Base-by-base conservation (phyloP, 2,113 vertebrate species). In the Chloropsis cyanopogon region DNA sequence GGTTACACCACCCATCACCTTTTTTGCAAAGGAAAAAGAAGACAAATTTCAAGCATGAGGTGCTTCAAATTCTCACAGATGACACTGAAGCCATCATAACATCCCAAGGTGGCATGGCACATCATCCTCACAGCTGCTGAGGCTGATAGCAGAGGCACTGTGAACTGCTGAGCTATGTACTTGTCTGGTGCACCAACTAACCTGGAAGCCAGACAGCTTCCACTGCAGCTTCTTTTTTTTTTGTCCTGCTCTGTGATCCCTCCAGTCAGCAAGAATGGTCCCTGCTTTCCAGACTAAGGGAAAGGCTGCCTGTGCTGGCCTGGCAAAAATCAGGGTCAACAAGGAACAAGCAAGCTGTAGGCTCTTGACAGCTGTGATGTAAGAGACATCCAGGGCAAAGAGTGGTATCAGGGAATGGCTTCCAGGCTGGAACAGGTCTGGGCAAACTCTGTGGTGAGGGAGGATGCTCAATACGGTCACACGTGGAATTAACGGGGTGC, bases 281-380 rank as follows among this genome's bases (percentile, higher is more conserved):
- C 29, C 76, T 64, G 31, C 18, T 61, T 61, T 89, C 65, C 78
- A 73, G 23, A 13, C 17, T 15, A 49, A 11, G 11, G 37, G 12
- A 92, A 92, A 50, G 11, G n/a, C 37, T 88, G n/a, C 44, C 66
- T 37, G 10, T 17, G 28, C 46, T 50, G 66, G 18, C 24, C 82
- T 35, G 52, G 50, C 18, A 53, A 63, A 81, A 93, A 33, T 3
- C 4, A 52, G 7, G 19, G 35, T 8, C 59, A 81, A 29, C 41
- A 65, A 85, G 61, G 39, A 68, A 68, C 26, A 64, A 29, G 18
- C 20, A 79, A 90, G 19, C 11, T 4, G 0, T 12, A 59, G 39
- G 47, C 7, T 64, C n/a, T 44, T 39, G 19, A 13, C 0, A 6
- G 12, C 17, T 0, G 0, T 18, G 46, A 60, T 22, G 2, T 11